These are phyloP conservation scores for Cuniculus paca DNA, from an alignment of 2,797 vertebrate genomes.

Conservation along the genomic window DNA sequence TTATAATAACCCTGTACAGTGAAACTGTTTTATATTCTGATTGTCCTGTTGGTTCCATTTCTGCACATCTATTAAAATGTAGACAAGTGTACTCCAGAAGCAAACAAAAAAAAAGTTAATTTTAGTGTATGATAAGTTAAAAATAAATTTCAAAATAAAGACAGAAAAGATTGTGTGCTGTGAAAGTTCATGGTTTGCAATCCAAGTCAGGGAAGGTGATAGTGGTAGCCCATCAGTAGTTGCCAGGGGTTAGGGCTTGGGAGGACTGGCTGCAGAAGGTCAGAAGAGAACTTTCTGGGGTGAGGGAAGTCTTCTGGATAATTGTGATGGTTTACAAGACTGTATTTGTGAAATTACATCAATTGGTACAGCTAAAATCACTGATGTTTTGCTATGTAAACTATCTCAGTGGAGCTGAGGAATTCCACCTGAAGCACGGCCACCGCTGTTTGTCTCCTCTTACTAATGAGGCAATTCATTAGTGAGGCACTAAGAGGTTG, in stretches of 20 bases:
- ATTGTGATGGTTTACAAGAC: background rate
- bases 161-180: background rate
- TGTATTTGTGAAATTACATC: background rate
- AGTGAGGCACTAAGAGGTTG: background rate
- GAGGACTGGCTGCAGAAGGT: background rate
- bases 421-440: background rate
- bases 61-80: background rate
- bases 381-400: background rate
- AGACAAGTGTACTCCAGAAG: background rate
- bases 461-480: background rate
- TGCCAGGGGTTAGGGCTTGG: background rate
- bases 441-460: background rate
- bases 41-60: background rate
- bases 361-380: background rate
- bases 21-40: background rate
- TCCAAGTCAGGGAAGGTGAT: background rate
- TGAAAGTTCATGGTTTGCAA: background rate
- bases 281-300: background rate
- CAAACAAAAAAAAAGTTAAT: background rate
- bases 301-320: background rate
- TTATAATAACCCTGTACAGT: background rate
- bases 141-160: background rate
- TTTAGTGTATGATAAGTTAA: background rate
- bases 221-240: background rate
- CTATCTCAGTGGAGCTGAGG: background rate